These are phyloP conservation scores for Nycticorax nycticorax DNA, from an alignment of 2,113 vertebrate genomes.

Conservation along the genomic window DNA sequence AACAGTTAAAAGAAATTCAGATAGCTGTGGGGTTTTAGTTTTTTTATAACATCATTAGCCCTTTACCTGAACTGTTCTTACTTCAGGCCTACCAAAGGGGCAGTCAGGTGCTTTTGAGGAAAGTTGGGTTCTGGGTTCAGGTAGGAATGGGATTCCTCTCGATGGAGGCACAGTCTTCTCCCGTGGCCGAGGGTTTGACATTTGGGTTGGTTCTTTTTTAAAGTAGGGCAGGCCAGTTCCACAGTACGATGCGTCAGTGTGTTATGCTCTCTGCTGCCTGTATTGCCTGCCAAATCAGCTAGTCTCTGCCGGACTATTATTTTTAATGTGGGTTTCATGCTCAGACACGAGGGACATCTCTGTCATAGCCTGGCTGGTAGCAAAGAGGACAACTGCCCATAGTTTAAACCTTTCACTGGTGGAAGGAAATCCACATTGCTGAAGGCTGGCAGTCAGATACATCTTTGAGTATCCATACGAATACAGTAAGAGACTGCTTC, in stretches of 20 bases:
- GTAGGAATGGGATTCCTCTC: neutral
- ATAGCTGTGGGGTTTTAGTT: neutral
- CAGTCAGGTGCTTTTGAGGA: neutral
- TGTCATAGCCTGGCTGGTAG: neutral
- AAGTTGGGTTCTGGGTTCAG: neutral
- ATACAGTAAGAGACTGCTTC: neutral
- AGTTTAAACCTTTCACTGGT: neutral
- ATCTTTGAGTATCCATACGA: neutral
- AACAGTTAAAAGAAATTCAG: neutral
- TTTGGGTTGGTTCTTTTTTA: rapidly evolving
- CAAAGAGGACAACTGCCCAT: rapidly evolving
- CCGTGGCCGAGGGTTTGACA: rapidly evolving
- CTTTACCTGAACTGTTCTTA: neutral
- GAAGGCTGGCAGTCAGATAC: neutral
- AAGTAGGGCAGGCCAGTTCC: neutral
- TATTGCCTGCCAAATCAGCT: neutral
- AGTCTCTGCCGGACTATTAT: neutral
- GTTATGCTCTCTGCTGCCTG: neutral
- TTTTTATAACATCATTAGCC: neutral
- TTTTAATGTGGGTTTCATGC: neutral
- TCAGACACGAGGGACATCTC: neutral
- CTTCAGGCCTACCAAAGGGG: neutral
- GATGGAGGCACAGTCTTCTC: neutral
- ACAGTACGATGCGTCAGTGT: rapidly evolving
- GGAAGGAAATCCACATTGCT: neutral